Percentiles rank a stretch among this genome's conserved stretches.
phyloP scores from a whole-genome alignment of 2,113 vertebrate species.

The Calyptommatus sinebrachiatus region DNA sequence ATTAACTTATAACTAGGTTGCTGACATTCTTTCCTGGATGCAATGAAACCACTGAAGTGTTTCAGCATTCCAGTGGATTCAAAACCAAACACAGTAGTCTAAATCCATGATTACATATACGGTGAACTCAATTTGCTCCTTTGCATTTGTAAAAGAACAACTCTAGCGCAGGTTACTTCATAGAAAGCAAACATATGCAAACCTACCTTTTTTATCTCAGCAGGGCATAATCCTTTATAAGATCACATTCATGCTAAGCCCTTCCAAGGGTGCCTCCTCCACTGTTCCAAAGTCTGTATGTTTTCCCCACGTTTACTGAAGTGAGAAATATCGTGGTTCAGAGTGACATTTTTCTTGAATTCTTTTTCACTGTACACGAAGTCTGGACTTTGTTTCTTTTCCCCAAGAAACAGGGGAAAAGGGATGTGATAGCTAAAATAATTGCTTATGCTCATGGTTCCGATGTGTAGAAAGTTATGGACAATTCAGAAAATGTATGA shows the following conservation, averaged over 20 bases:
- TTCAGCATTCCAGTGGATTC: neutral
- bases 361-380: too few relatives aligned
- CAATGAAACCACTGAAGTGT: neutral
- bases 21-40: neutral
- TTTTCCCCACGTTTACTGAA: too few relatives aligned
- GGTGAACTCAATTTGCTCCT: neutral
- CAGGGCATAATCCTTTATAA: neutral
- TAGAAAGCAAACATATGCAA: neutral
- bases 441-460: too few relatives aligned
- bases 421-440: too few relatives aligned
- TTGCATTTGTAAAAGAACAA: neutral
- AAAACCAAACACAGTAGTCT: neutral
- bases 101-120: neutral
- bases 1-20: neutral
- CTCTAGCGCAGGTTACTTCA: neutral
- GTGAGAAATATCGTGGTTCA: too few relatives aligned
- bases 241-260: too few relatives aligned
- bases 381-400: too few relatives aligned
- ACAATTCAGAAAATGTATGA: too few relatives aligned
- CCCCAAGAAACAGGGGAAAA: neutral
- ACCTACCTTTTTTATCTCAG: neutral
- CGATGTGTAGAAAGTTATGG: too few relatives aligned
- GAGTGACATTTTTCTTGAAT: too few relatives aligned
- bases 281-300: too few relatives aligned
- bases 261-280: too few relatives aligned